Conservation (phyloP, 2,113 vertebrate species). For the Oncorhynchus gorbuscha region DNA sequence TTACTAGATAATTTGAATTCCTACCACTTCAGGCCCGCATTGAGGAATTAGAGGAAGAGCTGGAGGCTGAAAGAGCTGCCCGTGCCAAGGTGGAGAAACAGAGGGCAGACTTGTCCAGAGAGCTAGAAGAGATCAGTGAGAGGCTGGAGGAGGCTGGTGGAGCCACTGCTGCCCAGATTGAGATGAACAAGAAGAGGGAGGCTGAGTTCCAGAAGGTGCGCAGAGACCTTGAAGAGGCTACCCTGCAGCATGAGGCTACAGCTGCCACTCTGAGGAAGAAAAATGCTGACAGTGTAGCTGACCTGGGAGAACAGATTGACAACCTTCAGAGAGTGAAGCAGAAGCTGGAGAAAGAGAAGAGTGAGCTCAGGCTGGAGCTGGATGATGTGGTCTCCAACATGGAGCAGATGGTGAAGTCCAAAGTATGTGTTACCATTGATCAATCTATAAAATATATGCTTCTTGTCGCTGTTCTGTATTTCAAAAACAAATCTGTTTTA, state of each 20-base stretch:
- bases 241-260: conserved; percentile 80
- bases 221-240: conserved; percentile 83
- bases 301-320: conserved; percentile 80
- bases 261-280: conserved; percentile 79
- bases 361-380: conserved; percentile 77
- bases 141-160: conserved; percentile 86
- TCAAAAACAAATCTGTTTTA: conserved; percentile 1
- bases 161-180: conserved; percentile 80
- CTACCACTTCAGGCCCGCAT: conserved; percentile 72
- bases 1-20: background rate
- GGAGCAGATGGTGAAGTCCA: conserved; percentile 79
- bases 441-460: background rate
- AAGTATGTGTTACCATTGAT: conserved; percentile 59
- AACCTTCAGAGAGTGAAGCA: conserved; percentile 81
- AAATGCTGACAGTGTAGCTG: conserved; percentile 77
- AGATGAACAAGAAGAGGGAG: conserved; percentile 88
- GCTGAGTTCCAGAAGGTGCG: conserved; percentile 82
- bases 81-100: conserved; percentile 84
- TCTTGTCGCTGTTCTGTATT: background rate
- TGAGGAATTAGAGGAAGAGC: conserved; percentile 84
- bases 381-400: conserved; percentile 85
- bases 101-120: conserved; percentile 80
- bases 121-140: conserved; percentile 91
- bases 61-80: conserved; percentile 79
- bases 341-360: conserved; percentile 84